Evolutionary conservation across 2,797 vertebrate genomes (phyloP), one percentile per base, ranked within the genome.

Genomic region (Serranus cabrilla): DNA sequence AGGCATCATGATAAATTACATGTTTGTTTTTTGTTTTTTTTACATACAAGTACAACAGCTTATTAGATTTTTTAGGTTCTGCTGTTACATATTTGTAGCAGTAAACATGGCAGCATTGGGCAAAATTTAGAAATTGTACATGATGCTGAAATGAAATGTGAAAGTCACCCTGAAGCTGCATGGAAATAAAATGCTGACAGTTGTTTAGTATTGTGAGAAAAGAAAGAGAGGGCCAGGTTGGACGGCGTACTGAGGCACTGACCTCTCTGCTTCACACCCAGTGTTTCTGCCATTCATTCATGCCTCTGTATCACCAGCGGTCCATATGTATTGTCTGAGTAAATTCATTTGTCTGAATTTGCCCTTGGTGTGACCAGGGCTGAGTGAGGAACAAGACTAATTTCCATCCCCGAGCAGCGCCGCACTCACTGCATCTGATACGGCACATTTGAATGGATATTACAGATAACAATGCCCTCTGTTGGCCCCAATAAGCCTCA

Each of bases 391-490:
- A 89, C 89, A 87, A 89, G 88, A 84, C 88, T 87, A 73, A 92
- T 93, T 93, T 92, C 89, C 90, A 87, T 91, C 85, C 71, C 74
- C 61, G 84, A 83, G 80, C 83, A 80, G 85, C 39, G 34, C 56
- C 23, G 23, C 83, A 60, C 74, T 87, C 71, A 1, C 81, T 65
- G 81, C 86, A 93, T 94, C 91, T 82, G 91, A 92, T 92, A 86
- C 43, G 57, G 65, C 54, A 69, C 81, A 89, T 91, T 89, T 91
- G 86, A 94, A 92, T 93, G 92, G 91, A 91, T 92, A 87, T 91
- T 91, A 90, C 86, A 87, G 91, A 94, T 93, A 93, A 91, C 91
- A 84, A 89, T 92, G 92, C 82, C 92, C 92, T 92, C 93, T 89
- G 87, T 92, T 91, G 91, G 89, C 91, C 90, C 86, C 89, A 92